Evolutionary conservation across 2,797 vertebrate genomes (phyloP), one percentile per base, ranked within the genome.

Genomic region (Buceros bicornis): DNA sequence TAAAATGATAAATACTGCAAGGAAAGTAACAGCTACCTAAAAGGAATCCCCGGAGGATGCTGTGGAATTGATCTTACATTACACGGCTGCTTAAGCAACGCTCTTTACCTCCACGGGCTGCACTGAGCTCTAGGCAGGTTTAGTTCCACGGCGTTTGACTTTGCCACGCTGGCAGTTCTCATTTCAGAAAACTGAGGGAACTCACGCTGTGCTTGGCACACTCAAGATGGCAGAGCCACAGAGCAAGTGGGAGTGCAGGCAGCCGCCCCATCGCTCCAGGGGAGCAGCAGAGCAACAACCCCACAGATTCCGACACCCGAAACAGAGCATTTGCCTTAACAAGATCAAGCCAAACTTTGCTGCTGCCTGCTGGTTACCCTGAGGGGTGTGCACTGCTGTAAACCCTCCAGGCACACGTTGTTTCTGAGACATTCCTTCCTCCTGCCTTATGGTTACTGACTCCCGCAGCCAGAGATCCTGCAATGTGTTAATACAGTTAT

Each of bases 11-110:
- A 93, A 71, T 43, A 71, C 67, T 53, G 61, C 48, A 31, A 57
- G 82, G 81, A 24, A 40, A 74, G 50, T 21, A 90, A 26, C 77
- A 93, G 82, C 72, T 74, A 48, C 89, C 91, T 62, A 62, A 76
- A 57, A 86, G 91, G 71, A 91, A 81, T 29, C 72, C 64, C 77
- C 2, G 1, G 78, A 77, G 85, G 31, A 28, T 4, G 88, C 66
- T 70, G 71, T 4, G 54, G 67, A 91, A 79, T 89, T 64, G 89
- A 95, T 89, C 78, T 47, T 13, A 1, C 21, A 76, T 93, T 87
- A 91, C 77, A 89, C 12, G 67, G 94, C 71, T 76, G 85, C 91
- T 93, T 95, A 86, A 93, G 91, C 85, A 93, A 70, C 13, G 7
- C 62, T 86, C 58, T 43, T 69, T 45, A 29, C 77, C 79, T 71